Evolutionary conservation across 2,797 vertebrate species (phyloP).

Genomic region (Sphenopsis melanotis): DNA sequence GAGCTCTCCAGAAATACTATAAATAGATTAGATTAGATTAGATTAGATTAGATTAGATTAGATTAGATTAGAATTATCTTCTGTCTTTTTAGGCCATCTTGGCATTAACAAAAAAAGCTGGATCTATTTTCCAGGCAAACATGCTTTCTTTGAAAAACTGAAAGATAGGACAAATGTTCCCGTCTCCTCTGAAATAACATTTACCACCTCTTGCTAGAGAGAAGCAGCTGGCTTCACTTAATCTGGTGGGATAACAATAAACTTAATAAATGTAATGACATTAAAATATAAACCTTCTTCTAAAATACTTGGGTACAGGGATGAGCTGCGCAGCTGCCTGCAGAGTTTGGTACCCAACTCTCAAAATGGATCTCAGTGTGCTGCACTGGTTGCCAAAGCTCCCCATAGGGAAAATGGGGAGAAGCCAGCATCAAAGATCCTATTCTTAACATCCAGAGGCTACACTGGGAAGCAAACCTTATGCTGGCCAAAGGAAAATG

Average conservation of each 20-base stretch:
- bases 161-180: constrained; percentile 2
- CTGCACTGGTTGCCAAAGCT: background rate
- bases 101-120: background rate
- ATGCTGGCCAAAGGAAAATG: background rate
- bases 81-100: background rate
- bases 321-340: background rate
- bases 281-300: background rate
- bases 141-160: background rate
- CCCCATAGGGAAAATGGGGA: background rate
- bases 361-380: background rate
- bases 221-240: constrained; percentile 36
- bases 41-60: constrained; percentile 3
- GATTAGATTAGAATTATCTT: constrained; percentile 28
- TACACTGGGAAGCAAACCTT: background rate
- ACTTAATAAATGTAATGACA: constrained; percentile 10
- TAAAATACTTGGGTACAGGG: background rate
- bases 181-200: background rate
- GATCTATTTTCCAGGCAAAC: background rate
- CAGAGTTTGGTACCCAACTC: background rate
- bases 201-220: background rate
- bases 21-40: constrained; percentile 7
- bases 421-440: background rate
- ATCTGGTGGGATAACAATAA: constrained; percentile 3
- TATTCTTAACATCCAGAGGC: background rate
- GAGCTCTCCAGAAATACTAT: constrained; percentile 7